Evolutionary conservation across 2,113 vertebrate species (phyloP).

Genomic region (Paradisaea rubra): DNA sequence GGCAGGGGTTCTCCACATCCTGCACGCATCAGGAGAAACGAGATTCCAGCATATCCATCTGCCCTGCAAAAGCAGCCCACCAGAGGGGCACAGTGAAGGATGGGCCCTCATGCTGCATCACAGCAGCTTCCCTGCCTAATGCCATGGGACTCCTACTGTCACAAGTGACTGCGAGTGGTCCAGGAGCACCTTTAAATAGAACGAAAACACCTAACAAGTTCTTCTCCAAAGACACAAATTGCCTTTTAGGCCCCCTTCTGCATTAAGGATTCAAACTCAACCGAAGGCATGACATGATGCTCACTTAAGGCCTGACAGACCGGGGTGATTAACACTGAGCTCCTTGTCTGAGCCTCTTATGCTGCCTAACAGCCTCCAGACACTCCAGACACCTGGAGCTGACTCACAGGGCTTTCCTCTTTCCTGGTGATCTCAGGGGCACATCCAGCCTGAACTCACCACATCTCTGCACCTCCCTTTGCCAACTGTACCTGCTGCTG

Average conservation of each 20-base stretch:
- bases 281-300: accelerated
- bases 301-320: neutral
- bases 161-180: accelerated
- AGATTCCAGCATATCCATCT: neutral
- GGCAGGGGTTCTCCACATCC: neutral
- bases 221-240: neutral
- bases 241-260: neutral
- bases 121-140: neutral
- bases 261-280: neutral
- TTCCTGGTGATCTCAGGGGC: neutral
- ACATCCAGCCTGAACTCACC: neutral
- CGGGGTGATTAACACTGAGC: neutral
- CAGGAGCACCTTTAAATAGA: neutral
- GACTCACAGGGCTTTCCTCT: neutral
- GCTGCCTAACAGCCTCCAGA: neutral
- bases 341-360: neutral
- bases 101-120: neutral
- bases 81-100: neutral
- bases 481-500: neutral
- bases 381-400: neutral
- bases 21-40: accelerated
- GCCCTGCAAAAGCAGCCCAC: neutral
- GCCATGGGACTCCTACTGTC: neutral
- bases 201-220: neutral
- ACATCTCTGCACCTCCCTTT: constrained; percentile 13